Percentiles rank a stretch among this genome's conserved stretches.
These are phyloP conservation scores for Teleiodes luculella DNA, from an alignment of 2,888 invertebrate species.

Conservation along the genomic window DNA sequence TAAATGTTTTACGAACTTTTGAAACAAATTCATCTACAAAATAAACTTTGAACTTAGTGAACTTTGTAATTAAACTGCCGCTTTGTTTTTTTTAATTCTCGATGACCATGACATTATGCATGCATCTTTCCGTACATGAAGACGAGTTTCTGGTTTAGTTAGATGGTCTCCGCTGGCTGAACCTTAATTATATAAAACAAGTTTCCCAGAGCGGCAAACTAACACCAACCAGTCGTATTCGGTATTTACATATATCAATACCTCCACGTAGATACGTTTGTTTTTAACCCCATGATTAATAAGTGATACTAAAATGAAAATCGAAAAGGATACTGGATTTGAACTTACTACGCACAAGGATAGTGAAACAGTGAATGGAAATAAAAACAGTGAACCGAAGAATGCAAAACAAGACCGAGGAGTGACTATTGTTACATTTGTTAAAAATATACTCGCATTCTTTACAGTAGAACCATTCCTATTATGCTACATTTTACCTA, in stretches of 20 bases:
- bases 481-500: slow-evolving; percentile 81
- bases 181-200: not conserved
- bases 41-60: too few relatives aligned
- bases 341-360: slow-evolving; percentile 26
- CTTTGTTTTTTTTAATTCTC: not conserved
- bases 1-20: too few relatives aligned
- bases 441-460: slow-evolving; percentile 22
- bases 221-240: slow-evolving; percentile 2
- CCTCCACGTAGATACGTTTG: not conserved
- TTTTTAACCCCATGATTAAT: slow-evolving; percentile 11
- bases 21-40: too few relatives aligned
- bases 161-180: not conserved
- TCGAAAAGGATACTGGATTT: slow-evolving; percentile 29
- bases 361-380: slow-evolving; percentile 23
- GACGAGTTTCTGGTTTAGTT: not conserved
- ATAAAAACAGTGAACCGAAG: slow-evolving; percentile 10
- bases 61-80: too few relatives aligned
- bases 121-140: not conserved
- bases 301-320: slow-evolving; percentile 31
- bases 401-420: not conserved
- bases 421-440: slow-evolving; percentile 6
- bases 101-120: not conserved
- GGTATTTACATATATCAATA: slow-evolving; percentile 8
- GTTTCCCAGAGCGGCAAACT: not conserved
- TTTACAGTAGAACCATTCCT: slow-evolving; percentile 82